Evolutionary conservation across 2,888 invertebrate species (phyloP), one percentile per base, ranked within the genome.

Genomic region (Epinotia nisella): DNA sequence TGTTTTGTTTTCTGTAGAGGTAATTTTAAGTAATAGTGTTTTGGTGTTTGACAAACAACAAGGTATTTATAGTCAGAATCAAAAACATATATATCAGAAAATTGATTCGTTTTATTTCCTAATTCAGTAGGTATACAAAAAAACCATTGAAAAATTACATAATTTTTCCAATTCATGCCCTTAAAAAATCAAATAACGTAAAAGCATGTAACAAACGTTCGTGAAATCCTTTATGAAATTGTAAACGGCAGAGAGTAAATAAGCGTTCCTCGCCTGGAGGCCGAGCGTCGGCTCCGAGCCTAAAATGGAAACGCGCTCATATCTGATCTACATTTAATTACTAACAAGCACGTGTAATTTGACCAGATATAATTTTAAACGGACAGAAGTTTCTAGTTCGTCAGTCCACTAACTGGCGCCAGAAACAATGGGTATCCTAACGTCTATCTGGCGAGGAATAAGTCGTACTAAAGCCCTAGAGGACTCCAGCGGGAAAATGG

Each of bases 401-500:
- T n/a, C 41, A 69, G 58, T 67, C 64, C 65, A 68, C 39, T 68
- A 55, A 66, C 24, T 29, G 39, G 29, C 53, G 24, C 56, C 39
- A 13, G 60, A 61, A 67, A 56, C 71, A 74, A 91, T 90, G 90
- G 80, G 71, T 35, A 29, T 79, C 61, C 56, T 87, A 45, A 79
- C 74, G 71, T 79, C 66, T 58, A 69, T 85, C 55, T 90, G 89
- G 88, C 80, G 76, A 65, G 88, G 79, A 76, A 72, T 88, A 67
- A 87, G 89, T 15, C 80, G 83, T 29, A 90, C 90, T 11, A 84
- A 84, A 75, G 89, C 90, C 24, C 73, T 91, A 67, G 84, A 87
- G 24, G 78, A 84, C 29, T 86, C 88, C 3, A 88, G 88, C 69
- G 90, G 90, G 19, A 75, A 77, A 75, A 81, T 85, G 71, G 91